phyloP scores from a whole-genome alignment of 92 coral and sea anemone species.

The Ricordea florida region DNA sequence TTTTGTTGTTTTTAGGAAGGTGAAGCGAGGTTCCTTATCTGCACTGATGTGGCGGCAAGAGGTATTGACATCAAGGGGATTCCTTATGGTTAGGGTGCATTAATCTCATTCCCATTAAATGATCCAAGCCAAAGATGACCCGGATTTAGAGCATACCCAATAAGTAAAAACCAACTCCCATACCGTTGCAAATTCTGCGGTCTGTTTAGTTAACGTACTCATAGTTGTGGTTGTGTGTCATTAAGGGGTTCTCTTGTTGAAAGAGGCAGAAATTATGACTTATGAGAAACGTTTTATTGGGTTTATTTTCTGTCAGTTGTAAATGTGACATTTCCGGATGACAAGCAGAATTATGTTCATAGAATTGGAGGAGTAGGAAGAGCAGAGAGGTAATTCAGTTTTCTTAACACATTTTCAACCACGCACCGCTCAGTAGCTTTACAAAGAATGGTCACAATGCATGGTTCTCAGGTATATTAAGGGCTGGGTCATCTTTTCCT shows the following conservation, averaged over 20 bases:
- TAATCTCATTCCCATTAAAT: background rate
- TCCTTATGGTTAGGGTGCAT: constrained; percentile 77
- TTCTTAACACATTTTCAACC: too few species aligned
- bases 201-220: too few species aligned
- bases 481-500: too few species aligned
- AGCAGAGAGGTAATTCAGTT: constrained; percentile 76
- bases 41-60: constrained; percentile 98
- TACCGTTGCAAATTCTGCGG: too few species aligned
- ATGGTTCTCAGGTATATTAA: too few species aligned
- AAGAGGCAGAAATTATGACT: background rate
- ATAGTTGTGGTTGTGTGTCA: too few species aligned
- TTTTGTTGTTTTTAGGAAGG: constrained; percentile 63
- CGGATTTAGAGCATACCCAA: too few species aligned
- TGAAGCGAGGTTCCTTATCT: constrained; percentile 86
- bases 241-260: background rate
- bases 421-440: too few species aligned
- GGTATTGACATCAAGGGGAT: constrained; percentile 90
- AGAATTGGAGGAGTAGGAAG: constrained; percentile 99
- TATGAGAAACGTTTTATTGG: too few species aligned
- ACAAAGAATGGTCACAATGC: background rate
- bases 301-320: constrained; percentile 56
- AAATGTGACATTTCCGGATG: constrained; percentile 95
- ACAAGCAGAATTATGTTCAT: constrained; percentile 95
- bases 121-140: too few species aligned
- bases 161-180: too few species aligned